A percentile compares a stretch with the other conserved stretches of the same genome.
phyloP scores from a whole-genome alignment of 2,113 vertebrate genomes.

The Megaptera novaeangliae region DNA sequence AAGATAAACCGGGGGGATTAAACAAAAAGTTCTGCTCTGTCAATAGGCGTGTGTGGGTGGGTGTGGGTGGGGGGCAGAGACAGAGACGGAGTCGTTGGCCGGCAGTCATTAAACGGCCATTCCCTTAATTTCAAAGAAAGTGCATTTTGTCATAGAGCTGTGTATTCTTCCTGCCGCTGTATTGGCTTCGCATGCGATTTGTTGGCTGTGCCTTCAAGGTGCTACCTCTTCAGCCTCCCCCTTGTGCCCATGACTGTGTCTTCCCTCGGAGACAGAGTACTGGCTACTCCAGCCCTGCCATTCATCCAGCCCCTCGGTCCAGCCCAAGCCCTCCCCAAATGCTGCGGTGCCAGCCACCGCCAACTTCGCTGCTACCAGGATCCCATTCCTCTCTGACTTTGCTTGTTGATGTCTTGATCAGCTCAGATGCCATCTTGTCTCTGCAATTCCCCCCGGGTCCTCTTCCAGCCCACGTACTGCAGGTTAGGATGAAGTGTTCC shows the following conservation, averaged over 20 bases:
- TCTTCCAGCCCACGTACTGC: not conserved
- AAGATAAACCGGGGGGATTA: conserved; percentile 56
- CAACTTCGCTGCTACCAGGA: not conserved
- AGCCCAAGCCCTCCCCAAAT: not conserved
- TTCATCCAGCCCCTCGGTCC: not conserved
- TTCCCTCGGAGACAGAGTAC: rapidly evolving
- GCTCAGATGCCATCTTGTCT: not conserved
- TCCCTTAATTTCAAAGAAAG: not conserved
- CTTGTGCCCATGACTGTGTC: not conserved
- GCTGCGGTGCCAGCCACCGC: rapidly evolving
- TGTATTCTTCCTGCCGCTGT: not conserved
- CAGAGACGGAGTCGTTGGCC: not conserved
- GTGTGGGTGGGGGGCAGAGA: not conserved
- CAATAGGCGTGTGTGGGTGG: not conserved
- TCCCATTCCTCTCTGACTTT: not conserved
- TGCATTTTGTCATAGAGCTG: not conserved
- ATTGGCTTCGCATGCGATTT: not conserved
- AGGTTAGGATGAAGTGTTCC: rapidly evolving
- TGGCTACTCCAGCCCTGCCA: not conserved
- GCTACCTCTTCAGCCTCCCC: not conserved
- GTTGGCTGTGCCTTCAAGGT: not conserved
- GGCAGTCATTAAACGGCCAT: not conserved
- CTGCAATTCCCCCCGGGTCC: rapidly evolving
- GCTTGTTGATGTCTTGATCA: not conserved
- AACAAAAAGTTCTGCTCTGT: conserved; percentile 60